Evolutionary conservation across 2,113 vertebrate genomes (phyloP).

Genomic region (Nyctibius bracteatus): DNA sequence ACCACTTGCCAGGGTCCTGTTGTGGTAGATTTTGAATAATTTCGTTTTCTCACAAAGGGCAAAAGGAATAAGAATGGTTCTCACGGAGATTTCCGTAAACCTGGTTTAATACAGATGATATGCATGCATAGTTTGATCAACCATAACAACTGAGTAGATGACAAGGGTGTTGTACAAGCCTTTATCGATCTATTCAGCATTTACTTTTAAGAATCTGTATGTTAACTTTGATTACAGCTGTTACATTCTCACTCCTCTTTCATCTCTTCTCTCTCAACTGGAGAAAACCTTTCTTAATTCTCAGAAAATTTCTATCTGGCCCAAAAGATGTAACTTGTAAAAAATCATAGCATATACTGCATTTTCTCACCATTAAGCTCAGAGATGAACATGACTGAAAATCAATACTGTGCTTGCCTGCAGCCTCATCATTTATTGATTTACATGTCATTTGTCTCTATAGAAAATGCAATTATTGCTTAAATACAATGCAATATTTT

Average conservation of each 20-base stretch:
- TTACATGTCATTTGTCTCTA: constrained; percentile 66
- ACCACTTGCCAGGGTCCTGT: not conserved
- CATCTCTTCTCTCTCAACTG: not conserved
- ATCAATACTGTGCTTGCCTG: constrained; percentile 57
- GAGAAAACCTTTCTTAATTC: constrained; percentile 10
- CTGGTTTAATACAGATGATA: not conserved
- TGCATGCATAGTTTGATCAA: not conserved
- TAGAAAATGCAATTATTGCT: constrained; percentile 71
- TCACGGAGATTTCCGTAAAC: not conserved
- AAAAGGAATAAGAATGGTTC: not conserved
- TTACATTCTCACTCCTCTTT: not conserved
- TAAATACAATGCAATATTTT: constrained; percentile 72
- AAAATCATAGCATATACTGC: constrained; percentile 41
- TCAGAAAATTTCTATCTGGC: not conserved
- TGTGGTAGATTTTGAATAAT: not conserved
- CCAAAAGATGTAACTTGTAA: constrained; percentile 23
- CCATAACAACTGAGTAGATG: not conserved
- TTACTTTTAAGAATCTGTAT: not conserved
- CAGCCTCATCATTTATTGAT: constrained; percentile 67
- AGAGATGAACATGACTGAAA: constrained; percentile 62
- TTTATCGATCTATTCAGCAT: not conserved
- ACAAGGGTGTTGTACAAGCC: not conserved
- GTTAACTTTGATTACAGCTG: not conserved
- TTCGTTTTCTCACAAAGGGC: not conserved
- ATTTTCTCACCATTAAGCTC: constrained; percentile 58